Evolutionary conservation across 2,113 vertebrate species (phyloP).

Genomic region (Piaya cayana): DNA sequence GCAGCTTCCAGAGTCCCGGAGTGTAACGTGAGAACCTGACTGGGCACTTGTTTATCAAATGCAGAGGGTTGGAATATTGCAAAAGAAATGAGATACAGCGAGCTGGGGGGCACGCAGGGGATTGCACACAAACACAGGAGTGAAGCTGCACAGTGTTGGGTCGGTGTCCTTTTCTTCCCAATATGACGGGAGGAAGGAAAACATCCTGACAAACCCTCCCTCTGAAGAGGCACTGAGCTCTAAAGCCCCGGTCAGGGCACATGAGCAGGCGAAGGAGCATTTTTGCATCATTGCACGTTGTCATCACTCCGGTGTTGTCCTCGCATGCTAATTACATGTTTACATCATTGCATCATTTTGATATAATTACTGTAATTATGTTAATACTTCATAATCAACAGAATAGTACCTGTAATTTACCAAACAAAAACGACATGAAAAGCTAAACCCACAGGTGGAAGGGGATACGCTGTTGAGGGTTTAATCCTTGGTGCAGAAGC

Average conservation of each 20-base stretch:
- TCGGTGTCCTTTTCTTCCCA: slow-evolving; percentile 42
- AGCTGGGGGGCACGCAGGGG: not conserved
- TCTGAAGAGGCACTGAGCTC: slow-evolving; percentile 16
- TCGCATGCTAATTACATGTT: slow-evolving; percentile 55
- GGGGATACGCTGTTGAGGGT: not conserved
- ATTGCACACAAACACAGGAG: not conserved
- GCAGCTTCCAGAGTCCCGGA: slow-evolving; percentile 32
- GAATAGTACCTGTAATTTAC: slow-evolving; percentile 60
- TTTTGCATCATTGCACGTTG: slow-evolving; percentile 27
- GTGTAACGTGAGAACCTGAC: slow-evolving; percentile 21
- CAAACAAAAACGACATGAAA: slow-evolving; percentile 46
- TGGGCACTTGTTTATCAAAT: slow-evolving; percentile 42
- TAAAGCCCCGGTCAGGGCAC: not conserved
- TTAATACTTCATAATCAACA: slow-evolving; percentile 46
- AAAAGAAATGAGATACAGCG: slow-evolving; percentile 15
- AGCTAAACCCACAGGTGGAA: slow-evolving; percentile 41
- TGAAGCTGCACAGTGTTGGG: not conserved
- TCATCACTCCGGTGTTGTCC: slow-evolving; percentile 45
- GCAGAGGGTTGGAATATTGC: slow-evolving; percentile 9
- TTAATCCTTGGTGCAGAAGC: not conserved
- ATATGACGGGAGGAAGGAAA: slow-evolving; percentile 26
- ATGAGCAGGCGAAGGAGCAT: not conserved
- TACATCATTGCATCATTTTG: slow-evolving; percentile 49
- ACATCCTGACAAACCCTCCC: slow-evolving; percentile 27
- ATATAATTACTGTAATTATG: slow-evolving; percentile 62